Evolutionary conservation across 2,888 invertebrate species (phyloP).

Genomic region (Mycogona germanica): DNA sequence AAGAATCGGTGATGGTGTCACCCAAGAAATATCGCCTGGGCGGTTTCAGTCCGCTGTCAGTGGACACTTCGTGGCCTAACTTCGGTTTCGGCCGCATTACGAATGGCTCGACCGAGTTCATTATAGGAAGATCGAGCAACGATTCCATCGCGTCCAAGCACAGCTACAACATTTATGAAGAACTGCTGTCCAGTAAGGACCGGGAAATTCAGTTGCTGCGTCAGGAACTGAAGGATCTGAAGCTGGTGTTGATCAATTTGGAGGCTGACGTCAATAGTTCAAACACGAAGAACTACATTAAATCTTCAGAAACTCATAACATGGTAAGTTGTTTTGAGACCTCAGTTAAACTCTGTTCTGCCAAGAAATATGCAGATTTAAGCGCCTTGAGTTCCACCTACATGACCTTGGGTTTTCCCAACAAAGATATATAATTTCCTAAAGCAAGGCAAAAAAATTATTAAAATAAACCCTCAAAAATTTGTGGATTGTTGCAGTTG

Average conservation of each 20-base stretch:
- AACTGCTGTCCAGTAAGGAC: conserved; percentile 5
- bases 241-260: conserved; percentile 1
- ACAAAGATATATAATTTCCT: too few relatives aligned
- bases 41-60: neutral
- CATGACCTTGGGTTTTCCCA: neutral
- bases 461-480: too few relatives aligned
- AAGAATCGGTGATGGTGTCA: neutral
- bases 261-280: neutral
- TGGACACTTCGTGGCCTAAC: neutral
- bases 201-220: neutral
- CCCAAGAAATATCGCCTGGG: neutral
- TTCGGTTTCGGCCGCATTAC: too few relatives aligned
- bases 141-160: neutral
- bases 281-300: neutral
- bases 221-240: neutral
- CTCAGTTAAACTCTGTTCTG: neutral
- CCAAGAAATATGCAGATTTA: neutral
- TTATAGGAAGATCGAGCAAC: neutral
- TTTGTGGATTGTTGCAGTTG: neutral
- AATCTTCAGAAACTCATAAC: neutral
- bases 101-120: too few relatives aligned
- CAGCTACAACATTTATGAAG: conserved; percentile 1
- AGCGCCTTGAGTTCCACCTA: neutral
- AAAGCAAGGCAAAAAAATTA: too few relatives aligned
- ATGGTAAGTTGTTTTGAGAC: conserved; percentile 4